These are phyloP conservation scores for Heteromurus nitidus DNA, from an alignment of 2,888 invertebrate species.

Conservation along the genomic window DNA sequence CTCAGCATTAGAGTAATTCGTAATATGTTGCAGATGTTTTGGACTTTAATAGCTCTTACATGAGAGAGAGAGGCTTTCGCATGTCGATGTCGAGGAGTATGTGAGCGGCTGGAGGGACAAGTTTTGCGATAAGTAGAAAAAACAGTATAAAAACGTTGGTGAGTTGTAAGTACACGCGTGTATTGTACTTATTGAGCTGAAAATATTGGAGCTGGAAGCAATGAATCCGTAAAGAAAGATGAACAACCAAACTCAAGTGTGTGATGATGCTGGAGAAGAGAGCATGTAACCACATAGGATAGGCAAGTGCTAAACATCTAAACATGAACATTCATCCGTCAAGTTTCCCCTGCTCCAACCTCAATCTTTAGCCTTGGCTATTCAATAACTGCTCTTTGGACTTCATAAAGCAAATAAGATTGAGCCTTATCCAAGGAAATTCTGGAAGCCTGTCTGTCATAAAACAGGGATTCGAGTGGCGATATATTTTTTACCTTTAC, in stretches of 20 bases:
- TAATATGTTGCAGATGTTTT: constrained; percentile 53
- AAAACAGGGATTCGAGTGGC: constrained; percentile 29
- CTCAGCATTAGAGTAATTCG: constrained; percentile 1
- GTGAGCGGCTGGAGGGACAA: background rate
- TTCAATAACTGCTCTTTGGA: constrained; percentile 3
- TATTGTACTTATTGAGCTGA: too few relatives aligned
- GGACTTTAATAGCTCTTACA: constrained; percentile 34
- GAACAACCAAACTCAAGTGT: too few relatives aligned
- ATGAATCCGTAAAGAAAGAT: too few relatives aligned
- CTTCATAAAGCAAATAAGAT: constrained; percentile 36
- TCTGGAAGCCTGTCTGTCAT: background rate
- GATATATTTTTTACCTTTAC: constrained; percentile 4
- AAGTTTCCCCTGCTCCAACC: too few relatives aligned
- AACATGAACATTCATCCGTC: constrained; percentile 3
- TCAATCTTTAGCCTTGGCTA: background rate
- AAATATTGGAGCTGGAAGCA: too few relatives aligned
- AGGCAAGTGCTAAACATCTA: too few relatives aligned
- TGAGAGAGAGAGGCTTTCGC: constrained; percentile 1
- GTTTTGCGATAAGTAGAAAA: constrained; percentile 24
- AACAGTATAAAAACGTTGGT: too few relatives aligned
- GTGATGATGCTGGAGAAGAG: too few relatives aligned
- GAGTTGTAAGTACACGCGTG: too few relatives aligned
- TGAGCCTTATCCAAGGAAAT: background rate
- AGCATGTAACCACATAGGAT: too few relatives aligned
- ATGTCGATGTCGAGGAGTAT: too few relatives aligned